A percentile compares a stretch with the other conserved stretches of the same genome.
These are phyloP conservation scores for Cuniculus paca DNA, from an alignment of 2,797 vertebrate species.

Conservation along the genomic window DNA sequence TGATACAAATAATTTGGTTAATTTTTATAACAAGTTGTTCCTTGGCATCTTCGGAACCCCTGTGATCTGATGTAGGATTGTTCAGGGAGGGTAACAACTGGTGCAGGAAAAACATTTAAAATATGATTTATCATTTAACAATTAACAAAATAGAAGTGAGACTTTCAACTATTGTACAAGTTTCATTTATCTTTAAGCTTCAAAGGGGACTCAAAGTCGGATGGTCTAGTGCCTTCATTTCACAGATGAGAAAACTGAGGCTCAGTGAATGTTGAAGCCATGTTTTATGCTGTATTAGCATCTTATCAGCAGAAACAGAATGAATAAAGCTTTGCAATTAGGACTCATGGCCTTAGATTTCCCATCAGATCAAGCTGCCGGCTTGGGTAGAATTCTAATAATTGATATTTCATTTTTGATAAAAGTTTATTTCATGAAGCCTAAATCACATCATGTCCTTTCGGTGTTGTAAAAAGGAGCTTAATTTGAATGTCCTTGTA, in stretches of 20 bases:
- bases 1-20: conserved; percentile 59
- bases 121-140: conserved; percentile 59
- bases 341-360: conserved; percentile 71
- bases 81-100: conserved; percentile 57
- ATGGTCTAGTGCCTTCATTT: conserved; percentile 32
- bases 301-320: conserved; percentile 55
- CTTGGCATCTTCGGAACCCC: conserved; percentile 57
- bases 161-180: conserved; percentile 8
- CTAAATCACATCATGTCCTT: conserved; percentile 82
- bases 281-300: not conserved
- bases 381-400: conserved; percentile 77
- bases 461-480: conserved; percentile 76
- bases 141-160: conserved; percentile 32
- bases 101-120: conserved; percentile 46
- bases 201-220: not conserved
- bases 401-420: conserved; percentile 82
- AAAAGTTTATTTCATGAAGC: conserved; percentile 83
- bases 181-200: conserved; percentile 31
- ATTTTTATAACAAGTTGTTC: conserved; percentile 57
- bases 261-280: not conserved
- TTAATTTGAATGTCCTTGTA: conserved; percentile 84
- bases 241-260: conserved; percentile 67
- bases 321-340: conserved; percentile 72
- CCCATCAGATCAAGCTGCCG: conserved; percentile 77
- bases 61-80: not conserved